Evolutionary conservation across 2,888 invertebrate genomes (phyloP).

Genomic region (Lasioglossum malachurum): DNA sequence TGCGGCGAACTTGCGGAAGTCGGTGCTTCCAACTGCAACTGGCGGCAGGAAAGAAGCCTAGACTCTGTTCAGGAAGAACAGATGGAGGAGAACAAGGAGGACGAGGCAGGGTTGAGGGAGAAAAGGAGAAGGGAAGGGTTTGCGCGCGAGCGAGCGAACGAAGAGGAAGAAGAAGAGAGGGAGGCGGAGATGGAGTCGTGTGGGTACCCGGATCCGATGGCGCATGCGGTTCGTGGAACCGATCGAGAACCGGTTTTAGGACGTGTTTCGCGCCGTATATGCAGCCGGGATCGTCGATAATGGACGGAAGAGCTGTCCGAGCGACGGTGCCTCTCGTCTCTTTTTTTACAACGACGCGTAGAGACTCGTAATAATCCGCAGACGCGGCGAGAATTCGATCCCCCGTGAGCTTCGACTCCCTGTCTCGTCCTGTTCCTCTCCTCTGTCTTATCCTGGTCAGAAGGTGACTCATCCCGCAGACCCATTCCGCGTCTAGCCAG

Average conservation of each 20-base stretch:
- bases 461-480: slow-evolving; percentile 45
- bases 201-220: slow-evolving; percentile 82
- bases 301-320: slow-evolving; percentile 70
- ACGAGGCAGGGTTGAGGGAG: not conserved
- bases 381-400: slow-evolving; percentile 71
- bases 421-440: slow-evolving; percentile 27
- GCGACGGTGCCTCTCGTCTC: slow-evolving; percentile 61
- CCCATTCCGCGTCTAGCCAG: slow-evolving; percentile 43
- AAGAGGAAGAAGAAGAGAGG: slow-evolving; percentile 51
- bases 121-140: not conserved
- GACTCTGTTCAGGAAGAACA: slow-evolving; percentile 48
- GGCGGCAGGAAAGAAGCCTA: slow-evolving; percentile 68
- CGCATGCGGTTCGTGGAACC: slow-evolving; percentile 77
- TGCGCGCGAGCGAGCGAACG: not conserved
- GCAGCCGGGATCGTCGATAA: slow-evolving; percentile 72
- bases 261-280: slow-evolving; percentile 71
- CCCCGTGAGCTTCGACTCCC: slow-evolving; percentile 52
- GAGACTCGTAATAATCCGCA: slow-evolving; percentile 67
- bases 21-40: slow-evolving; percentile 72
- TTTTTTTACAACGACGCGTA: slow-evolving; percentile 39
- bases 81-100: slow-evolving; percentile 10
- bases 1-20: slow-evolving; percentile 75
- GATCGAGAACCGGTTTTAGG: slow-evolving; percentile 80
- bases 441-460: slow-evolving; percentile 26
- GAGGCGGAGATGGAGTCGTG: slow-evolving; percentile 62